Conservation (phyloP, 2,113 vertebrate genomes). For the Limnothrissa miodon region DNA sequence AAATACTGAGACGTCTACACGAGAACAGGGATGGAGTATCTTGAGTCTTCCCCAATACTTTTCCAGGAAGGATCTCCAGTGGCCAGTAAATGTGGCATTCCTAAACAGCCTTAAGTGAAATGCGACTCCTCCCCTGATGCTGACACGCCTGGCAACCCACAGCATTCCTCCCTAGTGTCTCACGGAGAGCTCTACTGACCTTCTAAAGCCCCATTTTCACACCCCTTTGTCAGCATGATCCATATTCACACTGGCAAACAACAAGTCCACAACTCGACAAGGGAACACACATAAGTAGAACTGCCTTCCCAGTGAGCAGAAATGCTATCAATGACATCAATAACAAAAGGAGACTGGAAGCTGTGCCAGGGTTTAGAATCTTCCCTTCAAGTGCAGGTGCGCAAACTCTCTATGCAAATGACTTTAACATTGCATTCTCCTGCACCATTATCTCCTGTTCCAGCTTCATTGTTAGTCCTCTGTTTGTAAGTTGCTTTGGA, state of each 20-base stretch:
- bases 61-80: conserved; percentile 19
- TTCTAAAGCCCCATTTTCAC: not conserved
- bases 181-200: conserved; percentile 40
- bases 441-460: too few relatives aligned
- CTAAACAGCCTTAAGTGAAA: not conserved
- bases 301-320: not conserved
- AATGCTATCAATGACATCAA: not conserved
- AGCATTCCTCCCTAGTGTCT: conserved; percentile 50
- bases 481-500: too few relatives aligned
- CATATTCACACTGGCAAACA: not conserved
- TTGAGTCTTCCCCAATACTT: not conserved
- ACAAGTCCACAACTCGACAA: not conserved
- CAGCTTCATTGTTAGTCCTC: too few relatives aligned
- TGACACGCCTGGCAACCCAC: conserved; percentile 49
- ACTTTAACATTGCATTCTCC: too few relatives aligned
- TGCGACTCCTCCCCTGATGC: conserved; percentile 33
- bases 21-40: not conserved
- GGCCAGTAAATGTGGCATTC: not conserved
- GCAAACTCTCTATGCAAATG: too few relatives aligned
- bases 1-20: not conserved
- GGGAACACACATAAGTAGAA: not conserved
- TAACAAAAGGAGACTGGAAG: too few relatives aligned
- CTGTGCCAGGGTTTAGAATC: too few relatives aligned
- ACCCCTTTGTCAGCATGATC: not conserved
- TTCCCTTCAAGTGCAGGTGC: too few relatives aligned